Evolutionary conservation across 23 tunicate genomes (phyloP).

Genomic region (Trididemnum miniatum): DNA sequence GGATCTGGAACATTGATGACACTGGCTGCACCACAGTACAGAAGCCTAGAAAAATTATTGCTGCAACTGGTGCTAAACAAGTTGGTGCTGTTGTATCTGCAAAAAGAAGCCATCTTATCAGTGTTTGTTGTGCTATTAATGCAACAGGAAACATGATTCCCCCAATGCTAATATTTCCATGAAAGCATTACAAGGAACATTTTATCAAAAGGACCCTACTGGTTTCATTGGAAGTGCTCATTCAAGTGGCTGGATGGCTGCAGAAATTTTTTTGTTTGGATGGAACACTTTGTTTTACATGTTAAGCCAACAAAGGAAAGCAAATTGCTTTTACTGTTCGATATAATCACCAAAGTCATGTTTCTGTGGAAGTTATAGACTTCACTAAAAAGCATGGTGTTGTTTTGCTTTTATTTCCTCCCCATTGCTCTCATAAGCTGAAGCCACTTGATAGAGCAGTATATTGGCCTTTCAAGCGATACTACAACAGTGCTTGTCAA

Average conservation of each 20-base stretch:
- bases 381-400: background rate
- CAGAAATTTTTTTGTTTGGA: background rate
- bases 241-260: background rate
- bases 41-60: background rate
- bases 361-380: background rate
- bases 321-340: background rate
- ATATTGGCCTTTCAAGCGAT: slow-evolving; percentile 16
- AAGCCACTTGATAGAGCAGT: slow-evolving; percentile 20
- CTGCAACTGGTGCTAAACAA: slow-evolving; percentile 9
- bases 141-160: slow-evolving; percentile 19
- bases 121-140: background rate
- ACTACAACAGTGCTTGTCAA: no score
- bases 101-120: slow-evolving; percentile 8
- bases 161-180: slow-evolving; percentile 21
- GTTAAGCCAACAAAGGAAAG: background rate
- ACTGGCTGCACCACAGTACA: slow-evolving; percentile 23
- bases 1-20: slow-evolving; percentile 22
- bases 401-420: slow-evolving; percentile 1
- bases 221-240: background rate
- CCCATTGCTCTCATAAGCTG: slow-evolving; percentile 22
- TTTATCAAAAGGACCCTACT: slow-evolving; percentile 9
- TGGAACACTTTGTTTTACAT: background rate
- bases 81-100: slow-evolving; percentile 23
- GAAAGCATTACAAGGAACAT: slow-evolving; percentile 12
- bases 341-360: background rate